Evolutionary conservation across 1,140 invertebrate genomes (phyloP).

Genomic region (Cydia amplana): DNA sequence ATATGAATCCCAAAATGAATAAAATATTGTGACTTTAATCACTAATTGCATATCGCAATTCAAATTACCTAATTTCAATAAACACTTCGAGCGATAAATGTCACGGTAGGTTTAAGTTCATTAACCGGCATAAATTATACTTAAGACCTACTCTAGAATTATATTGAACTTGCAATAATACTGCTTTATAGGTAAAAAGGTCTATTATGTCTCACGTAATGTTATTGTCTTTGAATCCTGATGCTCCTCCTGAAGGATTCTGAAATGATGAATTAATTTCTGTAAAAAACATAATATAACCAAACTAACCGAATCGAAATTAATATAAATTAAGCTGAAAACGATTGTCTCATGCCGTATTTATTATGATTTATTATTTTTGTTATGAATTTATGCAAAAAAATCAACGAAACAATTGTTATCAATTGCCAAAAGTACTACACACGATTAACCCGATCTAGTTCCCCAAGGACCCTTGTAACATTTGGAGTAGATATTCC

Average conservation of each 20-base stretch:
- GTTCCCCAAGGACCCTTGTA: slow-evolving; percentile 20
- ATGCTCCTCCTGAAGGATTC: too few species aligned
- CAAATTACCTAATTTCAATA: slow-evolving; percentile 6
- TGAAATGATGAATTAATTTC: too few species aligned
- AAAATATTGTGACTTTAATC: slow-evolving; percentile 15
- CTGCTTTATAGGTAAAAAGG: not conserved
- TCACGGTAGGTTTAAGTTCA: slow-evolving; percentile 16
- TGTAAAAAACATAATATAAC: too few species aligned
- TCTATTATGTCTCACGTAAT: not conserved
- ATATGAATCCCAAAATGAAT: not conserved
- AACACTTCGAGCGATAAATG: slow-evolving; percentile 8
- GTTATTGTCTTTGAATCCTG: not conserved
- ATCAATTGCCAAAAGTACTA: not conserved
- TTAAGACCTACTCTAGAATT: not conserved
- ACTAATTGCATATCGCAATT: slow-evolving; percentile 8
- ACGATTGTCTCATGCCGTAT: not conserved
- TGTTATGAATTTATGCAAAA: not conserved
- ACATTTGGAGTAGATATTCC: slow-evolving; percentile 5
- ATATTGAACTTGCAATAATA: not conserved
- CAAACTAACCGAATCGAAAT: too few species aligned
- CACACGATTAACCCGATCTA: slow-evolving; percentile 34
- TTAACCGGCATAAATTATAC: slow-evolving; percentile 2
- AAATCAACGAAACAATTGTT: not conserved
- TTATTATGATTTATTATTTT: too few species aligned
- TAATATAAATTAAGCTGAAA: not conserved